phyloP scores from a whole-genome alignment of 2,888 invertebrate genomes.

The Plagodis pulveraria region DNA sequence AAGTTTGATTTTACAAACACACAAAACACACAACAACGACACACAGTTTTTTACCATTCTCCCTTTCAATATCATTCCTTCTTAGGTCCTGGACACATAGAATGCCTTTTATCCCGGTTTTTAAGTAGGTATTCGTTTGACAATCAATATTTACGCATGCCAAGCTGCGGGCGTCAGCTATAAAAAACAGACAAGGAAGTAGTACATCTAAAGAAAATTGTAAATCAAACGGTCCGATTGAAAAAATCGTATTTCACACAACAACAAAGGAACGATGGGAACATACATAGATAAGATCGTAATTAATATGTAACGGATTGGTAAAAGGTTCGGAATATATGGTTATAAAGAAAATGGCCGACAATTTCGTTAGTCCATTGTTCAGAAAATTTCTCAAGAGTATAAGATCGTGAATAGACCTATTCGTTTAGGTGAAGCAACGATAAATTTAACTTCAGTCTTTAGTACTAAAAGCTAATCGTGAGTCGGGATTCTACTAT shows the following conservation, averaged over 20 bases:
- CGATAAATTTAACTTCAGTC: constrained; percentile 29
- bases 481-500: too few species aligned
- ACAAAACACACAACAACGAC: too few species aligned
- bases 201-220: constrained; percentile 15
- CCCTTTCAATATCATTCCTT: too few species aligned
- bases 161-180: too few species aligned
- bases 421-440: constrained; percentile 29
- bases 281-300: constrained; percentile 43
- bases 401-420: constrained; percentile 26
- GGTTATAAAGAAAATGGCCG: constrained; percentile 29
- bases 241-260: constrained; percentile 44
- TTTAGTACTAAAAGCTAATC: too few species aligned
- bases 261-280: constrained; percentile 47
- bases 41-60: too few species aligned
- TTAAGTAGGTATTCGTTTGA: too few species aligned
- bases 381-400: constrained; percentile 34
- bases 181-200: constrained; percentile 7
- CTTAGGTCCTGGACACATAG: too few species aligned
- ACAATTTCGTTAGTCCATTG: constrained; percentile 37
- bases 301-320: constrained; percentile 41
- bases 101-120: too few species aligned
- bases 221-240: constrained; percentile 35
- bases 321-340: constrained; percentile 35
- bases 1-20: too few species aligned
- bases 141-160: too few species aligned